These are phyloP conservation scores for Acanthosepion esculentum DNA, from an alignment of 2,888 invertebrate genomes.

Conservation along the genomic window DNA sequence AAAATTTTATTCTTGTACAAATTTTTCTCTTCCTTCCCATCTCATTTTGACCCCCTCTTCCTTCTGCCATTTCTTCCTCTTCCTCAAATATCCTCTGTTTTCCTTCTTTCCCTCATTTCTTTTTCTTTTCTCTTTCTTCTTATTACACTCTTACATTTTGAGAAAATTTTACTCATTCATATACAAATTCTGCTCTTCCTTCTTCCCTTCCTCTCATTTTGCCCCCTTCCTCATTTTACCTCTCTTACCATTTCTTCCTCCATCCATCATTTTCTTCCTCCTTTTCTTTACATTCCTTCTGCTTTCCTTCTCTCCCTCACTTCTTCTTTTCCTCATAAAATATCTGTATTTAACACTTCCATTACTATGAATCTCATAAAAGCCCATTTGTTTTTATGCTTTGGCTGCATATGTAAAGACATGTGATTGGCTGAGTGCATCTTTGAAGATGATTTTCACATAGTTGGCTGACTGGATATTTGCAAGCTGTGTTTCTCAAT, in stretches of 20 bases:
- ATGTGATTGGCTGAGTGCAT: too few species aligned
- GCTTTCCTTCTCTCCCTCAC: not conserved
- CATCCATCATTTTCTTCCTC: not conserved
- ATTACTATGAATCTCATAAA: not conserved
- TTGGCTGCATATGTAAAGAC: not conserved
- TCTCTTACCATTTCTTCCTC: not conserved
- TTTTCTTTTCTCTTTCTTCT: not conserved
- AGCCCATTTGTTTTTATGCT: not conserved
- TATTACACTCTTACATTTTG: not conserved
- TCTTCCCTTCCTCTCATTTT: not conserved
- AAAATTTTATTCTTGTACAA: too few species aligned
- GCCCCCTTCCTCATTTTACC: not conserved
- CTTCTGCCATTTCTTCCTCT: not conserved
- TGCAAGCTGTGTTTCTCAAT: too few species aligned
- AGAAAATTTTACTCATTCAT: too few species aligned
- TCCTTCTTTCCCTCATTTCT: too few species aligned
- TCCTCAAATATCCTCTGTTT: not conserved
- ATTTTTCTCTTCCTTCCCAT: too few species aligned
- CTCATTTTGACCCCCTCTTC: not conserved
- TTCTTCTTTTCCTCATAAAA: not conserved
- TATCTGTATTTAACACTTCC: not conserved
- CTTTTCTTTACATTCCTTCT: not conserved
- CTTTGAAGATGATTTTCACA: too few species aligned
- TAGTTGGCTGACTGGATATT: too few species aligned
- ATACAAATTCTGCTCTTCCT: not conserved